Evolutionary conservation across 2,888 invertebrate genomes (phyloP).

Genomic region (Idaea straminata): DNA sequence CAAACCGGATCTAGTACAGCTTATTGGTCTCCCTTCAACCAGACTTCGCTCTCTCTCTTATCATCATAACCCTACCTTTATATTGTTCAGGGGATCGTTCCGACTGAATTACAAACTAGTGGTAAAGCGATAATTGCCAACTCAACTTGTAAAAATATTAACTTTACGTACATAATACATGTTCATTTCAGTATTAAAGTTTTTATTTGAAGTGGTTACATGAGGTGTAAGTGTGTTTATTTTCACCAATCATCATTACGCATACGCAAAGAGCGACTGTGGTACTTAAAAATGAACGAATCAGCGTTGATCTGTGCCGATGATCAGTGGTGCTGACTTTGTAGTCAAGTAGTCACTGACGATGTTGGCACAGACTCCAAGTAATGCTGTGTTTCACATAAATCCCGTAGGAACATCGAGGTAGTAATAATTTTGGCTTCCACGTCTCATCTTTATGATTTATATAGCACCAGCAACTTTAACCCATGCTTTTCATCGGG

Average conservation of each 20-base stretch:
- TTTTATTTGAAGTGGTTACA: not conserved
- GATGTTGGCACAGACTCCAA: no score
- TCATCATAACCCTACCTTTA: constrained; percentile 5
- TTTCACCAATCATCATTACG: not conserved
- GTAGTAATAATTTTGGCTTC: no score
- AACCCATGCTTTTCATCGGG: no score
- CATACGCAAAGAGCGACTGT: not conserved
- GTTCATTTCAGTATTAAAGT: not conserved
- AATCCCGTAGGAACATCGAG: no score
- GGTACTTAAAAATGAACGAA: no score
- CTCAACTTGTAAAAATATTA: constrained; percentile 48
- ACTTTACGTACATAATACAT: constrained; percentile 7
- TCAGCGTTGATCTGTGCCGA: no score
- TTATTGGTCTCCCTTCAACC: not conserved
- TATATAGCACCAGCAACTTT: no score
- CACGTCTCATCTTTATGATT: no score
- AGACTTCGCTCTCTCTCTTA: constrained; percentile 15
- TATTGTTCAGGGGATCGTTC: constrained; percentile 36
- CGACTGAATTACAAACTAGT: constrained; percentile 48
- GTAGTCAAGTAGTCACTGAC: no score
- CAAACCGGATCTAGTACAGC: no score
- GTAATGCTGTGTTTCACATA: no score
- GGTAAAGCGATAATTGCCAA: constrained; percentile 48
- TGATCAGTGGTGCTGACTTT: no score
- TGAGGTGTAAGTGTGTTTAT: not conserved